Base-by-base conservation (phyloP, 2,888 invertebrate genomes). In the Microchrysa polita region DNA sequence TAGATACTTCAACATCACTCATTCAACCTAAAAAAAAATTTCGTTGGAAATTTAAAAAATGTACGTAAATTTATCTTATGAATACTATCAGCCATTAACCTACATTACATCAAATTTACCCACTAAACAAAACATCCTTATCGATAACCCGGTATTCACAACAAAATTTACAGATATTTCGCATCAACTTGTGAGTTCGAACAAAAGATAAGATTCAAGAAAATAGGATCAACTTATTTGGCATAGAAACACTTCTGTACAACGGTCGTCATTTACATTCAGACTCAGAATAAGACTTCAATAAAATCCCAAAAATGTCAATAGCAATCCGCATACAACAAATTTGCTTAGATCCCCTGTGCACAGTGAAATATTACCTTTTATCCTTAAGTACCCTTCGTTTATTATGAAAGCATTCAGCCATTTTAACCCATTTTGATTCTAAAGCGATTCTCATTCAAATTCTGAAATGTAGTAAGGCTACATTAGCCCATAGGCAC, bases 261-360 rank as follows among this genome's bases (percentile, higher is more conserved):
- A 48, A 48, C 16, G 12, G 5, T 12, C 48, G 48, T 55, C 55
- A 20, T 55, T 55, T 55, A 55, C 22, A 55, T 55, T 55, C 22
- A 10, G 10, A 55, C 10, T n/a, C 18, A 5, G 18, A 48, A 48
- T 48, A n/a, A n/a, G n/a, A n/a, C n/a, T n/a, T n/a, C n/a, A n/a
- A n/a, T n/a, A n/a, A n/a, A n/a, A n/a, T n/a, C n/a, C n/a, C 44
- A 10, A 48, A 48, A 65, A 65, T 65, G 65, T 65, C 65, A 65
- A 48, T 48, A 48, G 9, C 48, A 65, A 18, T 65, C 48, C 44
- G n/a, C n/a, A n/a, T n/a, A 44, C 48, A 20, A 22, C 10, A 20
- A 60, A n/a, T 22, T 10, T 12, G 34, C 65, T 2, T 34, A 14
- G 14, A 65, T 65, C 65, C 44, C 22, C 48, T 1, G 14, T n/a